phyloP scores from a whole-genome alignment of 2,797 vertebrate species.

The Cyprinodon diabolis region DNA sequence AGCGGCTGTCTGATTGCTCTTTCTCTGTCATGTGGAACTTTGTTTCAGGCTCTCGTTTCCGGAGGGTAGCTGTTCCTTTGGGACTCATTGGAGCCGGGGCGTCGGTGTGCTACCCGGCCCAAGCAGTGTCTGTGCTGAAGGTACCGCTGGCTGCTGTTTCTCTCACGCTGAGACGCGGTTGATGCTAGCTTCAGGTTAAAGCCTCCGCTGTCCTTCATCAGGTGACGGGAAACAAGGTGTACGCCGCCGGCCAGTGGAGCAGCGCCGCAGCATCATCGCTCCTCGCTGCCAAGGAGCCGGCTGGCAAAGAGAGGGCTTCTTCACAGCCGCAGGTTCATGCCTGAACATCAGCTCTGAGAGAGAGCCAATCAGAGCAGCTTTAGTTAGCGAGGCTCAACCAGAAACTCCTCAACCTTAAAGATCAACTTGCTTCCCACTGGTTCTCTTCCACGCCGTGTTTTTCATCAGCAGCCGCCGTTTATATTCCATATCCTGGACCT shows the following conservation, averaged over 20 bases:
- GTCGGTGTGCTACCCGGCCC: constrained; percentile 89
- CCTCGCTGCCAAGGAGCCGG: constrained; percentile 69
- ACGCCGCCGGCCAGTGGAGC: constrained; percentile 76
- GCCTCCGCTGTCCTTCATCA: constrained; percentile 41
- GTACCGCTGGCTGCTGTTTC: constrained; percentile 61
- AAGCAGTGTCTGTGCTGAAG: constrained; percentile 87
- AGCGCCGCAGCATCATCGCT: constrained; percentile 76
- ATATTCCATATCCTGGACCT: constrained; percentile 20
- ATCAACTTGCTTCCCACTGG: constrained; percentile 3
- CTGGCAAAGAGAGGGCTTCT: constrained; percentile 38
- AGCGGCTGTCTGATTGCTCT: neutral
- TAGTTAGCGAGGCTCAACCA: constrained; percentile 32
- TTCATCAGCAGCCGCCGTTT: neutral
- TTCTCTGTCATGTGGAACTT: constrained; percentile 11
- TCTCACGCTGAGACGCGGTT: neutral
- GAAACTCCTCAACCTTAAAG: neutral
- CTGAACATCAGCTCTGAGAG: fast-evolving
- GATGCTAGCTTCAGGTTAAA: neutral
- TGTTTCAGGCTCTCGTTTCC: constrained; percentile 83
- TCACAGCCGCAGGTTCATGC: constrained; percentile 73
- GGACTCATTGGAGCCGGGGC: constrained; percentile 83
- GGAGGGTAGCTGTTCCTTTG: constrained; percentile 84
- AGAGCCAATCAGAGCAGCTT: neutral
- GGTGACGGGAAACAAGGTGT: constrained; percentile 85
- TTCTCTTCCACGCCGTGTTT: constrained; percentile 16